phyloP scores from a whole-genome alignment of 2,888 invertebrate genomes.

The Tryphoninae sp. region DNA sequence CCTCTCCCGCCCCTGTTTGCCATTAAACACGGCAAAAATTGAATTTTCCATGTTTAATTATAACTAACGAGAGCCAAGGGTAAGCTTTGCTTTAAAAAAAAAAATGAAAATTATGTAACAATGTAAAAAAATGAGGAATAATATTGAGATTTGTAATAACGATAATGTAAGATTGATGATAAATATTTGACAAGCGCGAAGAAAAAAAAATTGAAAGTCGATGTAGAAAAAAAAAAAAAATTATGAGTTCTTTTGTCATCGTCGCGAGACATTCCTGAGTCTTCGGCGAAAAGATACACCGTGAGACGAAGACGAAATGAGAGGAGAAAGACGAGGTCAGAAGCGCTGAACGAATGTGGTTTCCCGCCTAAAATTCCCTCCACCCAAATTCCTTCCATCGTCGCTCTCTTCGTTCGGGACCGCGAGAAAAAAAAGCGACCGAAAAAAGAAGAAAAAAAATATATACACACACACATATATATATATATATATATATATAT shows the following conservation, averaged over 20 bases:
- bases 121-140: neutral
- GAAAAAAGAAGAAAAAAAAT: slow-evolving; percentile 37
- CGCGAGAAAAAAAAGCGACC: neutral
- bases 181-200: neutral
- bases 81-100: neutral
- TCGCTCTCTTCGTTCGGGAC: slow-evolving; percentile 18
- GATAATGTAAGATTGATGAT: neutral
- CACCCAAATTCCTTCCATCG: slow-evolving; percentile 51
- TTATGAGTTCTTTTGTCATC: too few species aligned
- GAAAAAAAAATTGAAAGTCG: neutral
- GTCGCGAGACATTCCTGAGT: too few species aligned
- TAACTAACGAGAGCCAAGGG: neutral
- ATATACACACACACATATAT: neutral
- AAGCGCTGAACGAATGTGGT: slow-evolving; percentile 47
- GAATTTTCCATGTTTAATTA: neutral
- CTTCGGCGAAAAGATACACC: neutral
- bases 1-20: neutral
- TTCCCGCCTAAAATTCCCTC: slow-evolving; percentile 67
- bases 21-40: neutral
- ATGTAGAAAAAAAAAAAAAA: neutral
- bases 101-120: neutral
- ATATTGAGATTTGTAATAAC: slow-evolving; percentile 2
- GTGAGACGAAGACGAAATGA: slow-evolving; percentile 24
- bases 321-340: slow-evolving; percentile 22
- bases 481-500: too few species aligned